Evolutionary conservation across 2,888 invertebrate genomes (phyloP), one percentile per base, ranked within the genome.

Genomic region (Caenorhabditis sp.): DNA sequence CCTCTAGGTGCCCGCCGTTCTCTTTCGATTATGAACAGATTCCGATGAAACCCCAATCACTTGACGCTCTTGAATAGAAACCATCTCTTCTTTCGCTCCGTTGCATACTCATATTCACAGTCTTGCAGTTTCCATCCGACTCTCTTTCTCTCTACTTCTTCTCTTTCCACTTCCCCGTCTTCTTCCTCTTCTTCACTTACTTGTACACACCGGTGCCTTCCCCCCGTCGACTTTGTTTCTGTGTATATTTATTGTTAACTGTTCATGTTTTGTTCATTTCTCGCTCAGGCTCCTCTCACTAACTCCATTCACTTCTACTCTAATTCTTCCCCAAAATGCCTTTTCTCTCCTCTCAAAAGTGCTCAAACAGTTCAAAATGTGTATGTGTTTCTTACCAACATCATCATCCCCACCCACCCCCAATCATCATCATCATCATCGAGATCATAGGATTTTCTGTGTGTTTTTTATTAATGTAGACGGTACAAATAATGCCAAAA

Each of bases 211-310:
- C 80, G 80, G 80, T 80, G 80, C 72, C 68, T 20, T 56, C 55
- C 32, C n/a, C n/a, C n/a, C n/a, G n/a, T n/a, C 47, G 24, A 50
- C 15, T n/a, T n/a, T 15, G 47, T 77, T 62, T 70, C 28, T 51
- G 32, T 74, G 76, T 76, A 76, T 76, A 76, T 76, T 76, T 76
- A 76, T 76, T 76, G 76, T 76, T 76, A 65, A 51, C 65, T 74
- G 76, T 76, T 72, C 47, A 22, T 35, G 4, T 35, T 35, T 60
- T 55, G n/a, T 60, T 69, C 58, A 56, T 22, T 61, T 65, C 28
- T 67, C 26, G 37, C 76, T 76, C 76, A 76, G 76, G 76, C 76
- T 68, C 32, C 60, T 24, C 51, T n/a, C n/a, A n/a, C n/a, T n/a
- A n/a, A 61, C 55, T 76, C 76, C 67, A 61, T 76, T 76, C 74